Evolutionary conservation across 2,797 vertebrate species (phyloP).

Genomic region (Eulemur rubriventer): DNA sequence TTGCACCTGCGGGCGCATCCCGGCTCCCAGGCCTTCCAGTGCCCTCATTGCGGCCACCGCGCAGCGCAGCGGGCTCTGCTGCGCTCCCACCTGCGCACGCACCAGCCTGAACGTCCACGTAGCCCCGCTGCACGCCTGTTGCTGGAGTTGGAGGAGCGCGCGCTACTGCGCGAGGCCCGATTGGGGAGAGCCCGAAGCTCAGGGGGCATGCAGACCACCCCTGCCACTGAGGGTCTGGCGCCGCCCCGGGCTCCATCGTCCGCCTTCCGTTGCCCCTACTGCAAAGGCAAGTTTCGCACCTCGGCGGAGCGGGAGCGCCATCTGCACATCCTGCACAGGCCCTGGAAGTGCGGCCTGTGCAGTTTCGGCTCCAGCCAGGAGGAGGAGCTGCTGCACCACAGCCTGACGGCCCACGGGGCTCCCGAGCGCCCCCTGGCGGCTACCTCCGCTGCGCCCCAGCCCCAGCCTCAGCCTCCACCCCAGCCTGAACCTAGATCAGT

Average conservation of each 20-base stretch:
- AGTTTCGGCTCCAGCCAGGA: slow-evolving; percentile 94
- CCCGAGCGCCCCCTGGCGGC: slow-evolving; percentile 77
- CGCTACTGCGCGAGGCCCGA: slow-evolving; percentile 83
- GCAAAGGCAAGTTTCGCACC: slow-evolving; percentile 96
- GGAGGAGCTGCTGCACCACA: slow-evolving; percentile 92
- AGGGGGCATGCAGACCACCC: slow-evolving; percentile 37
- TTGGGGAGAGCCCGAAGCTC: slow-evolving; percentile 63
- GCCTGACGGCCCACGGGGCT: slow-evolving; percentile 90
- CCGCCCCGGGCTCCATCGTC: slow-evolving; percentile 74
- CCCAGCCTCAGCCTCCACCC: slow-evolving; percentile 63
- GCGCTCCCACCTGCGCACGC: slow-evolving; percentile 86
- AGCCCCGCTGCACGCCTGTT: slow-evolving; percentile 83
- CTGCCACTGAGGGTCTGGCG: slow-evolving; percentile 70
- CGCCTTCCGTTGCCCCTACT: slow-evolving; percentile 93
- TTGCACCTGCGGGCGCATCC: slow-evolving; percentile 94
- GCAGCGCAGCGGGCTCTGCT: slow-evolving; percentile 86
- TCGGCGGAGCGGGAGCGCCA: slow-evolving; percentile 93
- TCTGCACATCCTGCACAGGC: slow-evolving; percentile 94
- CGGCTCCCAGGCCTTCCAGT: slow-evolving; percentile 82
- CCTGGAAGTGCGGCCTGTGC: slow-evolving; percentile 95
- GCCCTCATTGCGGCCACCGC: slow-evolving; percentile 83
- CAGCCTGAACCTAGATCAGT: slow-evolving; percentile 54
- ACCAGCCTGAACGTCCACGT: slow-evolving; percentile 82
- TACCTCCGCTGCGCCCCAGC: slow-evolving; percentile 68
- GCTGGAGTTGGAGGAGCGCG: slow-evolving; percentile 86